These are phyloP conservation scores for Chunga burmeisteri DNA, from an alignment of 2,113 vertebrate species.

Conservation along the genomic window DNA sequence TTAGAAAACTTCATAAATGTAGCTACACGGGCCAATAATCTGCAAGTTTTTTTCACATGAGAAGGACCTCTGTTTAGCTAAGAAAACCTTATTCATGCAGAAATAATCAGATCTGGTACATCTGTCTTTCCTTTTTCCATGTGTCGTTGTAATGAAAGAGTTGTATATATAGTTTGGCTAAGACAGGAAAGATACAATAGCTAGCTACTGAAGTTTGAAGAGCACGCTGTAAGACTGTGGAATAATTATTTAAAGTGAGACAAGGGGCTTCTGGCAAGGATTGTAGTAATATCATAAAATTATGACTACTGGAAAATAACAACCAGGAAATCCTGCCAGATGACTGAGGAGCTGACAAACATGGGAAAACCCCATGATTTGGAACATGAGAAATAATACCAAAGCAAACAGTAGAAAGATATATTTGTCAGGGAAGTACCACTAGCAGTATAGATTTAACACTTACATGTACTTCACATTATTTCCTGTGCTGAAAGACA, in stretches of 20 bases:
- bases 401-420: background rate
- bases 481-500: background rate
- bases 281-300: background rate
- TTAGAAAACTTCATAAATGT: background rate
- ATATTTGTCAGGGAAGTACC: background rate
- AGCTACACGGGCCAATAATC: background rate
- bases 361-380: background rate
- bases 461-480: background rate
- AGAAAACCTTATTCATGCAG: conserved; percentile 9
- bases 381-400: background rate
- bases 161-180: background rate
- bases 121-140: background rate
- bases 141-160: background rate
- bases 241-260: background rate
- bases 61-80: background rate
- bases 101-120: background rate
- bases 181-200: background rate
- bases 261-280: background rate
- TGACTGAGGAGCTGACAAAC: background rate
- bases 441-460: background rate
- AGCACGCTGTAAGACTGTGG: background rate
- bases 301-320: background rate
- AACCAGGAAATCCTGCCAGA: background rate
- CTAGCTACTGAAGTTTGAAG: background rate
- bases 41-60: background rate